Evolutionary conservation across 2,113 vertebrate species (phyloP).

Genomic region (Zingel zingel): DNA sequence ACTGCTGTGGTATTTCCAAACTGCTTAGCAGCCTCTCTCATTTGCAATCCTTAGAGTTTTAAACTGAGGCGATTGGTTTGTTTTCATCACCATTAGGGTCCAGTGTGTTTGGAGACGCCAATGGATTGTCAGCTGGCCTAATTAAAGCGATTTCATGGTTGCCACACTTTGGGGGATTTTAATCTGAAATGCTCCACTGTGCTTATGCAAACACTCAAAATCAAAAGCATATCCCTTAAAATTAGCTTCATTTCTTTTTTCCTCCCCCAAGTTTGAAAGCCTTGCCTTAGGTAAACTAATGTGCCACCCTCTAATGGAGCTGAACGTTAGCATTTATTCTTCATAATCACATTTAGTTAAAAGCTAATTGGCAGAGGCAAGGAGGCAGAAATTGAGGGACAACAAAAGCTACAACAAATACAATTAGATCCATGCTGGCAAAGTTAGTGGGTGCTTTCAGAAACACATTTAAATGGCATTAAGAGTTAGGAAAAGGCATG

Average conservation of each 20-base stretch:
- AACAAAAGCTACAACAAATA: slow-evolving; percentile 69
- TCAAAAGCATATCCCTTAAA: slow-evolving; percentile 81
- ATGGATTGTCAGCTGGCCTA: slow-evolving; percentile 71
- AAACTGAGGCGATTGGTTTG: slow-evolving; percentile 52
- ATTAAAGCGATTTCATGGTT: slow-evolving; percentile 83
- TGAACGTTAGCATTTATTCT: slow-evolving; percentile 79
- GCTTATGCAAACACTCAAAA: slow-evolving; percentile 77
- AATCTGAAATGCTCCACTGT: slow-evolving; percentile 80
- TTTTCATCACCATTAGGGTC: slow-evolving; percentile 59
- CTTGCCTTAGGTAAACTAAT: slow-evolving; percentile 78
- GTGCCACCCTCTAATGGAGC: slow-evolving; percentile 80
- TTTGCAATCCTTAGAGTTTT: neutral
- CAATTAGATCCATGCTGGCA: slow-evolving; percentile 52
- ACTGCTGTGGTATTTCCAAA: neutral
- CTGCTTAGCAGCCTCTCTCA: neutral
- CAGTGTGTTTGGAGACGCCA: slow-evolving; percentile 57
- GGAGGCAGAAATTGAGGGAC: slow-evolving; percentile 68
- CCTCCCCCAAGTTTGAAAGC: slow-evolving; percentile 69
- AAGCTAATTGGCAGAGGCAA: slow-evolving; percentile 77
- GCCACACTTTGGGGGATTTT: slow-evolving; percentile 71
- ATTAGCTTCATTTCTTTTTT: slow-evolving; percentile 71
- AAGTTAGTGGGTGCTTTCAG: slow-evolving; percentile 23
- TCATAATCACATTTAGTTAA: slow-evolving; percentile 82
- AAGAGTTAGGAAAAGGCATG: slow-evolving; percentile 1
- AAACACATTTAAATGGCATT: slow-evolving; percentile 14